A percentile compares a stretch with the other conserved stretches of the same genome.
phyloP scores from a whole-genome alignment of 2,113 vertebrate species.

The Lepus europaeus region DNA sequence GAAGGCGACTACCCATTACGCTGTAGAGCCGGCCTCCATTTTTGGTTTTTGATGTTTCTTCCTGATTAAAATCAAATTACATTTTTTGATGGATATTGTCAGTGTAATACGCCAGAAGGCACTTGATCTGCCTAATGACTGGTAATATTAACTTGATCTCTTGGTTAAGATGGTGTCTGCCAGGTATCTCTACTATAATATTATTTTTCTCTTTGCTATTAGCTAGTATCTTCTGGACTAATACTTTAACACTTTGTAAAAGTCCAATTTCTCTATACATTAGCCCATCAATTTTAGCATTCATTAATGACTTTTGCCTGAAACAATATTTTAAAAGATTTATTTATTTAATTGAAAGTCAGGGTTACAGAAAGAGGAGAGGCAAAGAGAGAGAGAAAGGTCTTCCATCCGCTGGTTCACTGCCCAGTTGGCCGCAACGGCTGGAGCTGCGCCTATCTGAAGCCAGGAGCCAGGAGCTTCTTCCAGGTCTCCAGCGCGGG shows the following conservation, averaged over 20 bases:
- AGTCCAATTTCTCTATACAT: constrained; percentile 3
- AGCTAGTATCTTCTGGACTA: neutral
- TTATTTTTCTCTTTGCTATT: constrained; percentile 32
- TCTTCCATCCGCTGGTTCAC: too few relatives aligned
- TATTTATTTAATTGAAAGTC: too few relatives aligned
- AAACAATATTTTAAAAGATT: neutral
- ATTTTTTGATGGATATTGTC: neutral
- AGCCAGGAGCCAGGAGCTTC: too few relatives aligned
- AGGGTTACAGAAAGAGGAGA: too few relatives aligned
- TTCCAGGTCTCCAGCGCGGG: too few relatives aligned
- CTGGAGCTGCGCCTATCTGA: too few relatives aligned
- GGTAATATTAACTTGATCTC: neutral
- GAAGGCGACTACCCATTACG: too few relatives aligned
- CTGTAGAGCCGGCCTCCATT: neutral
- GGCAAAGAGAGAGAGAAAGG: too few relatives aligned
- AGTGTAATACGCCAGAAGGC: neutral
- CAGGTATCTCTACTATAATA: neutral
- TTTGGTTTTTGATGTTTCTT: neutral
- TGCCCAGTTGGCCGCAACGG: too few relatives aligned
- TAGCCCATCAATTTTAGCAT: neutral
- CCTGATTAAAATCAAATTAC: neutral
- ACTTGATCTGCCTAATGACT: neutral
- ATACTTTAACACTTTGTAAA: neutral
- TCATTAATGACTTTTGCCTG: neutral
- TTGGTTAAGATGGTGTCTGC: neutral